Percentiles rank a stretch among this genome's conserved stretches.
Evolutionary conservation across 2,797 vertebrate species (phyloP).

Genomic region (Morus bassanus): DNA sequence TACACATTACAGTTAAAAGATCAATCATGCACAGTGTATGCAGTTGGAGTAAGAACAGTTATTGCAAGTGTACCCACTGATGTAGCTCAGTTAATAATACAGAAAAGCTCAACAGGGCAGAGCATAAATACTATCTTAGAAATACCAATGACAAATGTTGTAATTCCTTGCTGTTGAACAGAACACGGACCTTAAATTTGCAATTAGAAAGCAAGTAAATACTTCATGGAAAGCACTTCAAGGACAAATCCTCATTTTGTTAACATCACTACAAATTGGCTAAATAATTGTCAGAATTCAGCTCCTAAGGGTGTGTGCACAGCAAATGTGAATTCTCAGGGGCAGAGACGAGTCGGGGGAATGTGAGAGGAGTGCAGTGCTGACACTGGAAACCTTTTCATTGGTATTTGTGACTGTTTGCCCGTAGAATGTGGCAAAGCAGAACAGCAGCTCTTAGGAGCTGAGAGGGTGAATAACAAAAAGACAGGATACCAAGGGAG

Average conservation of each 20-base stretch:
- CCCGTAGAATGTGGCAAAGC: background rate
- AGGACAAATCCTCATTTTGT: background rate
- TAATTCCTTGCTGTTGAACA: background rate
- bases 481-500: background rate
- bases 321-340: background rate
- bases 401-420: background rate
- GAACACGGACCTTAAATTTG: background rate
- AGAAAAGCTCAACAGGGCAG: background rate
- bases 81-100: background rate
- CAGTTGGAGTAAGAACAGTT: background rate
- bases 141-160: background rate
- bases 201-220: background rate
- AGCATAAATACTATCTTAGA: background rate
- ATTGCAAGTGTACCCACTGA: background rate
- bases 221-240: background rate
- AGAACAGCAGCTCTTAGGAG: background rate
- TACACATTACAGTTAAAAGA: background rate
- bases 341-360: background rate
- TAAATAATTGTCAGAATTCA: background rate
- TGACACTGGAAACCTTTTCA: background rate
- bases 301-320: background rate
- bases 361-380: background rate
- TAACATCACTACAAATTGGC: background rate
- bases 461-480: background rate
- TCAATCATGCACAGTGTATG: background rate